A percentile compares a stretch with the other conserved stretches of the same genome.
phyloP scores from a whole-genome alignment of 2,888 invertebrate species.

The Hirtodrosophila histrioides region DNA sequence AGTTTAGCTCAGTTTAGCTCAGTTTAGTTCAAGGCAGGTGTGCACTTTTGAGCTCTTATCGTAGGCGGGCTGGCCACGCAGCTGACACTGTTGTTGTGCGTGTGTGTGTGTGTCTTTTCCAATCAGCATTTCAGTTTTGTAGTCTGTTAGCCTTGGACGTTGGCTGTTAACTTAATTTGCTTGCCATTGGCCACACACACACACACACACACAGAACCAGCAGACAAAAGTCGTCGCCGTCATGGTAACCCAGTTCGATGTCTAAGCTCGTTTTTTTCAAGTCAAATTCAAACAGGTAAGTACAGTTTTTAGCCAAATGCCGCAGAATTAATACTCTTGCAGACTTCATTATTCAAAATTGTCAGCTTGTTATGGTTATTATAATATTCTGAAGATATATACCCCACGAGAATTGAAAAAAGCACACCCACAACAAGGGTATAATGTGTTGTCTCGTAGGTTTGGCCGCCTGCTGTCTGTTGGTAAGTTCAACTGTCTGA shows the following conservation, averaged over 20 bases:
- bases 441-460: constrained; percentile 1
- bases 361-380: too few species aligned
- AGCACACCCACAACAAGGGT: too few species aligned
- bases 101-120: constrained; percentile 22
- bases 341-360: too few species aligned
- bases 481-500: constrained; percentile 9
- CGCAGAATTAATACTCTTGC: too few species aligned
- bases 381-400: too few species aligned
- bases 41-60: constrained; percentile 20
- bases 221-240: neutral
- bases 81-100: constrained; percentile 33
- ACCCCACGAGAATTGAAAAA: too few species aligned
- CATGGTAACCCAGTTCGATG: constrained; percentile 43
- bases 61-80: constrained; percentile 9
- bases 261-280: constrained; percentile 17
- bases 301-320: too few species aligned
- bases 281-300: constrained; percentile 15
- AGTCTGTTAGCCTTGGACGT: constrained; percentile 30
- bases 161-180: constrained; percentile 40
- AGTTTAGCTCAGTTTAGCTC: constrained; percentile 4
- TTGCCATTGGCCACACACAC: constrained; percentile 51
- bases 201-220: constrained; percentile 26
- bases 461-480: constrained; percentile 13
- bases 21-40: constrained; percentile 38
- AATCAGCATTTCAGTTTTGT: constrained; percentile 30